A percentile compares a stretch with the other conserved stretches of the same genome.
Conservation (phyloP, 2,113 vertebrate species). For the Lonchura striata region DNA sequence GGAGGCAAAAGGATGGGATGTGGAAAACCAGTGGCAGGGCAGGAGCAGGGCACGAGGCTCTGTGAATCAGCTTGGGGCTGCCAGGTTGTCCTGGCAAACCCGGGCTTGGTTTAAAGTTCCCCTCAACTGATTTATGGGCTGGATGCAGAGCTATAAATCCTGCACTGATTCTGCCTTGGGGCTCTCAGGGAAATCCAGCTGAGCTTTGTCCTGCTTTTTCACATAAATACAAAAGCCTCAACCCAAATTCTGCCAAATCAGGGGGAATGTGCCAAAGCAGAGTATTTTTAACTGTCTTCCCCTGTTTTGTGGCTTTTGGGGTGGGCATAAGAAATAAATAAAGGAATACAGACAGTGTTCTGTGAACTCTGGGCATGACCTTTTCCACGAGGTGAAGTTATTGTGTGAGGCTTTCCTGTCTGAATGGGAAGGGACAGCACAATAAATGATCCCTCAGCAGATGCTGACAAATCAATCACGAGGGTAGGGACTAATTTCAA, state of each 20-base stretch:
- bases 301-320: background rate
- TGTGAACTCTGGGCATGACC: constrained; percentile 42
- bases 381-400: constrained; percentile 48
- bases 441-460: constrained; percentile 12
- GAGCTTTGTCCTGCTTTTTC: constrained; percentile 48
- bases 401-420: constrained; percentile 56
- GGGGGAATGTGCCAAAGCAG: background rate
- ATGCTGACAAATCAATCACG: background rate
- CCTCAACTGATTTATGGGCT: constrained; percentile 33
- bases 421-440: constrained; percentile 29
- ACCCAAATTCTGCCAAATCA: constrained; percentile 23
- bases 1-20: background rate
- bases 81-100: background rate
- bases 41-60: background rate
- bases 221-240: constrained; percentile 24
- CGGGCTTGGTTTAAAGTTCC: background rate
- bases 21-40: background rate
- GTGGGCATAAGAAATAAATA: constrained; percentile 23
- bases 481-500: background rate
- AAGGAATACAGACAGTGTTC: constrained; percentile 9
- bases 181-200: constrained; percentile 35
- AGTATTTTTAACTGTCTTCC: constrained; percentile 15
- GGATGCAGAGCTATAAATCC: constrained; percentile 5
- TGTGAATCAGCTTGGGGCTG: background rate
- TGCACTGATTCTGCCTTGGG: background rate